Percentiles rank a stretch among this genome's conserved stretches.
phyloP scores from a whole-genome alignment of 2,888 invertebrate genomes.

The Melieria picta region DNA sequence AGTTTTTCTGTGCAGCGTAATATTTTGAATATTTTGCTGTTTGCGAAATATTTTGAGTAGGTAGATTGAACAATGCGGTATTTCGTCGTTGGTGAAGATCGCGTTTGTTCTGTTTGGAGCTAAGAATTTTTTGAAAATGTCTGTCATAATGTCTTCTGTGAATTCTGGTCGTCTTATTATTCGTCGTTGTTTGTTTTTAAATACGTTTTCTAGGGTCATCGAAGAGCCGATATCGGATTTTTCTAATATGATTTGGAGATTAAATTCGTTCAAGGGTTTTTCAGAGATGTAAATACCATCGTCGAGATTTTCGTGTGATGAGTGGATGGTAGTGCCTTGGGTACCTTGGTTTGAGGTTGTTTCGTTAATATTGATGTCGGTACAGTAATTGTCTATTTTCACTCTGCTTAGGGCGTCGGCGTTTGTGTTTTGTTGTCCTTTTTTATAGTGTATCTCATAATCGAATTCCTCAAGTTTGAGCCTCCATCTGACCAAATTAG shows the following conservation, averaged over 20 bases:
- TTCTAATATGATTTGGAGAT: background rate
- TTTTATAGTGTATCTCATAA: constrained; percentile 48
- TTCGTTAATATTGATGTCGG: background rate
- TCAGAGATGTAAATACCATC: background rate
- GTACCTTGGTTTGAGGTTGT: background rate
- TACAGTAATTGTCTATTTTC: background rate
- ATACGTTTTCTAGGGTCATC: background rate
- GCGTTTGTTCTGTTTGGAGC: background rate
- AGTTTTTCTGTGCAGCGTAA: too few species aligned
- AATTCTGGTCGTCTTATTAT: background rate
- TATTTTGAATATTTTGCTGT: too few species aligned
- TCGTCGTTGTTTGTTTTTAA: constrained; percentile 1
- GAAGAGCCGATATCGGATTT: too few species aligned
- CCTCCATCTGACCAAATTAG: constrained; percentile 32
- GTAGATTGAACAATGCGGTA: background rate
- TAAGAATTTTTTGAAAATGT: background rate
- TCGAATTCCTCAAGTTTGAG: constrained; percentile 45
- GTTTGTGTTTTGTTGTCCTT: constrained; percentile 44
- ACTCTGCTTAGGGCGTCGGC: constrained; percentile 50
- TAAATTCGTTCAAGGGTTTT: background rate
- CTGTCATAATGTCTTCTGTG: background rate
- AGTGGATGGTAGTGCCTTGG: background rate
- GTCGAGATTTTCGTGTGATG: background rate
- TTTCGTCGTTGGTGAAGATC: background rate
- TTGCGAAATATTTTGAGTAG: too few species aligned